A percentile compares a stretch with the other conserved stretches of the same genome.
Conservation (phyloP, 2,797 vertebrate genomes). For the Hippocampus kuda region DNA sequence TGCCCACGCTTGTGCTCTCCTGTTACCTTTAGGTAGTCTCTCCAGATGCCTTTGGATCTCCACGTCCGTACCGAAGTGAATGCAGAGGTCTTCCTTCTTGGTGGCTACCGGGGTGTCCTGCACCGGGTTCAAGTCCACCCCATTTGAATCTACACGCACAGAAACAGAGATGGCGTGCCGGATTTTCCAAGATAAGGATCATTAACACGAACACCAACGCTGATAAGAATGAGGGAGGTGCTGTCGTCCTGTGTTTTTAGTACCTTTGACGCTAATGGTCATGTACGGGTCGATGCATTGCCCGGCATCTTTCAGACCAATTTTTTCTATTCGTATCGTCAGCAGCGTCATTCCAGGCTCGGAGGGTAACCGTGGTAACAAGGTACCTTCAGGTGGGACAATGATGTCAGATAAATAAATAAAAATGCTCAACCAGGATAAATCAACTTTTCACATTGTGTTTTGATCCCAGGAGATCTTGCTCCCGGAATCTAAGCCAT, state of each 20-base stretch:
- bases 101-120: conserved; percentile 93
- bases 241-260: not conserved
- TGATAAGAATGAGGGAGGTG: not conserved
- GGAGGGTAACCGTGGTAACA: conserved; percentile 90
- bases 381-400: conserved; percentile 72
- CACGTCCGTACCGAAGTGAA: conserved; percentile 90
- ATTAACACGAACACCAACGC: not conserved
- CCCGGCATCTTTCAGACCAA: conserved; percentile 94
- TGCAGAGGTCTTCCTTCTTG: conserved; percentile 89
- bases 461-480: not conserved
- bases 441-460: not conserved
- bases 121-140: conserved; percentile 86
- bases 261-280: conserved; percentile 94
- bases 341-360: conserved; percentile 94
- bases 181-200: not conserved
- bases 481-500: not conserved
- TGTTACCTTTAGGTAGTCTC: conserved; percentile 88
- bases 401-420: conserved; percentile 4
- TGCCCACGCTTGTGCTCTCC: not conserved
- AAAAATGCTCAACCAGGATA: not conserved
- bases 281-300: conserved; percentile 99
- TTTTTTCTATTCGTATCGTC: conserved; percentile 91
- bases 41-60: conserved; percentile 97
- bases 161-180: not conserved
- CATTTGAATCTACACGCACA: conserved; percentile 77